Base-by-base conservation (phyloP, 2,113 vertebrate genomes). In the Clinocottus analis region DNA sequence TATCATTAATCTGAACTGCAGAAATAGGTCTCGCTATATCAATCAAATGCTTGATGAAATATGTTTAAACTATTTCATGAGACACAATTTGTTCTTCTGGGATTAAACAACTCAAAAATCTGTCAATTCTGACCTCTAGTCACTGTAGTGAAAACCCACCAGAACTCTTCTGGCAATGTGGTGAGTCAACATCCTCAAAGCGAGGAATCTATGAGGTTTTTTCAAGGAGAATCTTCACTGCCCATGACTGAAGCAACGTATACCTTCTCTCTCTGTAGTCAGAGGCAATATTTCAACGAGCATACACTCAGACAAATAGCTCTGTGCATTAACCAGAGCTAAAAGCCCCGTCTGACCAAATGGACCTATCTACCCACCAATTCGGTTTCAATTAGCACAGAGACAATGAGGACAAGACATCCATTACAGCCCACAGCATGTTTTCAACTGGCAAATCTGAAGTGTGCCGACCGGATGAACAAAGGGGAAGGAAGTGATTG, bases 341-440 rank as follows among this genome's bases (percentile, higher is more conserved):
- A 83, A 90, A 87, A 91, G 82, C 81, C 59, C 6, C 4, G 61
- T 13, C 82, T 37, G 75, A 80, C 77, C 84, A 85, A 85, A 90
- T 72, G 77, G 80, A 74, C 63, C 76, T 61, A 55, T 82, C 84
- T 85, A 79, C 61, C 64, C 67, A 66, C 75, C 39, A 47, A 84
- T 78, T 84, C 68, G 4, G 67, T 82, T 80, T 79, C 77, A 91
- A 79, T 92, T 87, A 90, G 84, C 75, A 60, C 59, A 16, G 69
- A 84, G 37, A 62, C 4, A 35, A 33, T 1, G 10, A 65, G 74
- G 59, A 83, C 68, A 81, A 82, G 45, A 74, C 74, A 60, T 65
- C 85, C 83, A 87, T 90, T 84, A 79, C 67, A 72, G 65, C 68
- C 77, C 65, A 33, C 72, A 80, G 66, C 69, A 37, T 64, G 66